Conservation (phyloP, 2,888 invertebrate species). For the Caenorhabditis japonica region DNA sequence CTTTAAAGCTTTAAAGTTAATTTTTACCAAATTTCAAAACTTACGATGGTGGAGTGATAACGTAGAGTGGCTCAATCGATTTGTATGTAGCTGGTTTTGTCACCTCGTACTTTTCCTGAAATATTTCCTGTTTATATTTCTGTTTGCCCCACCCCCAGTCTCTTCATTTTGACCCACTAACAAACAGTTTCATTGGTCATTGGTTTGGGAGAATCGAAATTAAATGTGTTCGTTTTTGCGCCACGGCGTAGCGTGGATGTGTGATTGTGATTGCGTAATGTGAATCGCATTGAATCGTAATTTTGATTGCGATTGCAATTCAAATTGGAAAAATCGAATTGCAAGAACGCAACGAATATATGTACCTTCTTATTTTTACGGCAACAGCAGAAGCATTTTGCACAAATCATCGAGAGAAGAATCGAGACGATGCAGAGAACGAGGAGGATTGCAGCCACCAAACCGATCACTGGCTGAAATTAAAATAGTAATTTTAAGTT, state of each 20-base stretch:
- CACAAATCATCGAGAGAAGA: conserved; percentile 67
- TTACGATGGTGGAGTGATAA: conserved; percentile 71
- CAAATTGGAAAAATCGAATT: too few species aligned
- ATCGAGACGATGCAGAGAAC: conserved; percentile 69
- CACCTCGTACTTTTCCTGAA: conserved; percentile 71
- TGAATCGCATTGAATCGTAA: not conserved
- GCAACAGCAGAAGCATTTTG: conserved; percentile 65
- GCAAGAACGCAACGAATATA: too few species aligned
- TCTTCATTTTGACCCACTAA: conserved; percentile 46
- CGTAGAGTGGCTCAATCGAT: conserved; percentile 75
- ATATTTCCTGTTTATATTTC: not conserved
- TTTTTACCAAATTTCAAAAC: too few species aligned
- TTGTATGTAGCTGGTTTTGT: conserved; percentile 74
- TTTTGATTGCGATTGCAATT: too few species aligned
- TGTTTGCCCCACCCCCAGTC: not conserved
- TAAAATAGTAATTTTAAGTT: not conserved
- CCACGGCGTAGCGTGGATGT: not conserved
- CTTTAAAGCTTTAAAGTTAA: too few species aligned
- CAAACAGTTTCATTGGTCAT: conserved; percentile 50
- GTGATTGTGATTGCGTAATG: conserved; percentile 15
- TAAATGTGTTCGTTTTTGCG: conserved; percentile 12
- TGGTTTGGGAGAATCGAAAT: conserved; percentile 41
- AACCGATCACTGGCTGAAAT: conserved; percentile 73
- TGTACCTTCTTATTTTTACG: conserved; percentile 59
- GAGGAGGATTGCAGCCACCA: conserved; percentile 71